Percentiles rank a stretch among this genome's conserved stretches.
Conservation (phyloP, 2,888 invertebrate species). For the Tetranychus piercei region DNA sequence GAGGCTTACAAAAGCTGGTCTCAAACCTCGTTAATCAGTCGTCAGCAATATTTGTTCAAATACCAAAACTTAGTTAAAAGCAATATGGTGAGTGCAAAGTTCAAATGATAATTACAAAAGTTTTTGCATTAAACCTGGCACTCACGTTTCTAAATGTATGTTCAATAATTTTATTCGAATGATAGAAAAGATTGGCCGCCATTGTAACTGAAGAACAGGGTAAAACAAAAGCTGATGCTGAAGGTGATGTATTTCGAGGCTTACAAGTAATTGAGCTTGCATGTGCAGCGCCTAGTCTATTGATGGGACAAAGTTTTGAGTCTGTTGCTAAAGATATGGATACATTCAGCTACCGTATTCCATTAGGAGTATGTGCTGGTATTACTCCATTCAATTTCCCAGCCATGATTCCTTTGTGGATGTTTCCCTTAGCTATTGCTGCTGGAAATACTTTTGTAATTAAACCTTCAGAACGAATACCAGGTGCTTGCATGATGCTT, state of each 20-base stretch:
- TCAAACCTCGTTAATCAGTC: constrained; percentile 66
- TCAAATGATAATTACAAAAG: background rate
- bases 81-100: constrained; percentile 44
- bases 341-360: constrained; percentile 70
- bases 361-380: constrained; percentile 80
- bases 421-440: constrained; percentile 47
- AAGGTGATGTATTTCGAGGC: constrained; percentile 91
- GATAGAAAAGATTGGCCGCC: constrained; percentile 60
- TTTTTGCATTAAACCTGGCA: background rate
- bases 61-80: constrained; percentile 63
- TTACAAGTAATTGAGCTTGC: constrained; percentile 94
- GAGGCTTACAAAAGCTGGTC: constrained; percentile 67
- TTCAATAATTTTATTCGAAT: background rate
- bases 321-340: constrained; percentile 87
- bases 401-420: constrained; percentile 97
- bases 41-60: constrained; percentile 81
- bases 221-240: constrained; percentile 86
- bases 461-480: constrained; percentile 92
- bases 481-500: constrained; percentile 84
- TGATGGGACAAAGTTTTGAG: constrained; percentile 75
- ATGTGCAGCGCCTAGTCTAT: constrained; percentile 74
- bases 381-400: constrained; percentile 53
- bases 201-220: constrained; percentile 91
- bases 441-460: constrained; percentile 87
- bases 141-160: no score